A percentile compares a stretch with the other conserved stretches of the same genome.
Conservation (phyloP, 2,113 vertebrate species). For the Dipodomys merriami region DNA sequence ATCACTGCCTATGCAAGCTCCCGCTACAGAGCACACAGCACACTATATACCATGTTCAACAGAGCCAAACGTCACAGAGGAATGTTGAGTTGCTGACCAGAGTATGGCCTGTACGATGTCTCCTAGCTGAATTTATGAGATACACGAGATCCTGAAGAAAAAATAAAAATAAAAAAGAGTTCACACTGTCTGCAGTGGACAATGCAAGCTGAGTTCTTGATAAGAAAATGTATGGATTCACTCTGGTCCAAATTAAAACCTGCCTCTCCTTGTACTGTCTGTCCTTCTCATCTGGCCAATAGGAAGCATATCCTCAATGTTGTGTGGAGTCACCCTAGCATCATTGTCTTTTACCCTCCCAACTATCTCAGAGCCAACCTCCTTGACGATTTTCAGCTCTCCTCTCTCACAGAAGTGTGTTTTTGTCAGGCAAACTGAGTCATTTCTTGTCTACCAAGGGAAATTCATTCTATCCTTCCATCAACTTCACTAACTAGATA, state of each 20-base stretch:
- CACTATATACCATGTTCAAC: background rate
- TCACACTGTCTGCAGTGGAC: too few species aligned
- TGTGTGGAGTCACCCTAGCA: background rate
- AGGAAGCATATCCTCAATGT: background rate
- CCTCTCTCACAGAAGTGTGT: background rate
- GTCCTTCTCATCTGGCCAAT: background rate
- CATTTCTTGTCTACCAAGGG: background rate
- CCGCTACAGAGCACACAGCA: background rate
- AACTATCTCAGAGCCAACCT: background rate
- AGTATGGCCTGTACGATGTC: background rate
- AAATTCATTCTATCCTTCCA: background rate
- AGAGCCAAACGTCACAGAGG: background rate
- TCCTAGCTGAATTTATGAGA: constrained; percentile 12
- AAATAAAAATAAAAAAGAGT: background rate
- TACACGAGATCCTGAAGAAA: background rate
- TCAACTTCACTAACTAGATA: background rate
- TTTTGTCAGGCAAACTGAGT: constrained; percentile 19
- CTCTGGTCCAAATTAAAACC: background rate
- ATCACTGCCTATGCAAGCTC: background rate
- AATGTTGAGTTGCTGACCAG: background rate
- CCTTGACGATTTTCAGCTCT: too few species aligned
- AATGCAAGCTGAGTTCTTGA: background rate
- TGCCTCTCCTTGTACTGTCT: background rate
- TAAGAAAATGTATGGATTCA: background rate
- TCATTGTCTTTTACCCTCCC: background rate